phyloP scores from a whole-genome alignment of 2,888 invertebrate genomes.

The Lochmaea capreae region DNA sequence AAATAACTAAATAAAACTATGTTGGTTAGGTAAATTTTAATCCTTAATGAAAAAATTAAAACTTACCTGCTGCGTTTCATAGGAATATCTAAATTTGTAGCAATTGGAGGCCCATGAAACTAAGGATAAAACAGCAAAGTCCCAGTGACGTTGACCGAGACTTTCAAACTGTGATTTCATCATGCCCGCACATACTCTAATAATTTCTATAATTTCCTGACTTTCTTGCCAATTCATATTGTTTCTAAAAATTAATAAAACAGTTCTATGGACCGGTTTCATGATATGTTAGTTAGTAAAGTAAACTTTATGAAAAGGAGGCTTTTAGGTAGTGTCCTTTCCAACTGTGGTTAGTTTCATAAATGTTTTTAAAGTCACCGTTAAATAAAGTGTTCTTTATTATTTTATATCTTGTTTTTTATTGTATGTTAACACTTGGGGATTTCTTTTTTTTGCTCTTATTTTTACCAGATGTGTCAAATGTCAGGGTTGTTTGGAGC shows the following conservation, averaged over 20 bases:
- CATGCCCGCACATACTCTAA: slow-evolving; percentile 61
- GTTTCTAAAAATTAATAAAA: slow-evolving; percentile 49
- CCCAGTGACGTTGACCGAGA: slow-evolving; percentile 73
- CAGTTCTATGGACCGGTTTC: neutral
- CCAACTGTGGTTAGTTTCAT: no score
- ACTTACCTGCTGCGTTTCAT: slow-evolving; percentile 69
- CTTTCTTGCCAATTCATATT: slow-evolving; percentile 59
- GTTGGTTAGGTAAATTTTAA: slow-evolving; percentile 11
- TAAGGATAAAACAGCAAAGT: slow-evolving; percentile 77
- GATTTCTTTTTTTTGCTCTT: no score
- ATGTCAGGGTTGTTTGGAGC: no score
- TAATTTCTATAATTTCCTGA: slow-evolving; percentile 63
- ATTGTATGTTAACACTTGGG: no score
- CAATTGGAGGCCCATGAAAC: slow-evolving; percentile 74
- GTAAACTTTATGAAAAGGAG: neutral
- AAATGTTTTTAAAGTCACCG: no score
- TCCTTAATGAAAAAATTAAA: slow-evolving; percentile 5
- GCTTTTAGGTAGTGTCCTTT: no score
- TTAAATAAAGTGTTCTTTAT: no score
- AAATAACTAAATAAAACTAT: no score
- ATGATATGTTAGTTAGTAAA: no score
- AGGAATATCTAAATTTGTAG: slow-evolving; percentile 63
- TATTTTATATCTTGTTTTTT: no score
- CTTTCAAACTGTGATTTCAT: slow-evolving; percentile 56
- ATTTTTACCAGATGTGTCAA: no score